Evolutionary conservation across 1,140 invertebrate species (phyloP).

Genomic region (Drosophila willistoni): DNA sequence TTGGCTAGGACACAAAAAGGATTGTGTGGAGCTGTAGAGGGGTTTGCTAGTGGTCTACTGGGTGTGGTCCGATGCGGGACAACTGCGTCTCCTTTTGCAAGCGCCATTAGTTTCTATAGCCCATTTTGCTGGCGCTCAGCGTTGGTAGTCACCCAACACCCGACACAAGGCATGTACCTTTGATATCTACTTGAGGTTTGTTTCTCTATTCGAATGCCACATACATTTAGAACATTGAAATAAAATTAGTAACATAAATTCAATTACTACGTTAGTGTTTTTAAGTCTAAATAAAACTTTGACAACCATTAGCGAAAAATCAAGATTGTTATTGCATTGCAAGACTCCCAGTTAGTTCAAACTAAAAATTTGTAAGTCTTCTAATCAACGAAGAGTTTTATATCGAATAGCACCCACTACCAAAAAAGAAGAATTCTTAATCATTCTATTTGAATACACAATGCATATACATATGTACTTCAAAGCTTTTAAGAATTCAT

Average conservation of each 20-base stretch:
- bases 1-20: constrained; percentile 70
- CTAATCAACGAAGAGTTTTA: too few relatives aligned
- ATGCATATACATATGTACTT: too few relatives aligned
- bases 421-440: too few relatives aligned
- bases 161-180: constrained; percentile 57
- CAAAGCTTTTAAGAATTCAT: too few relatives aligned
- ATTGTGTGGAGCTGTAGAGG: constrained; percentile 43
- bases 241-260: not conserved
- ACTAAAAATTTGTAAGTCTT: not conserved
- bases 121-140: constrained; percentile 67
- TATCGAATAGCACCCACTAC: too few relatives aligned
- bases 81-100: constrained; percentile 31
- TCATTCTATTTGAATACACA: too few relatives aligned
- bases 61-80: constrained; percentile 39
- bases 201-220: not conserved
- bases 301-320: not conserved
- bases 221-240: not conserved
- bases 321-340: too few relatives aligned
- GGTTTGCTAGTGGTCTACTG: constrained; percentile 22
- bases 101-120: constrained; percentile 71
- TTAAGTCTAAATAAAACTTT: not conserved
- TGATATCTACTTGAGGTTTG: constrained; percentile 52
- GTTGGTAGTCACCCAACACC: constrained; percentile 48
- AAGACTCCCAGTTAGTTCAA: too few relatives aligned
- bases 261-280: not conserved